Evolutionary conservation across 2,797 vertebrate genomes (phyloP).

Genomic region (Otolemur crassicaudatus): DNA sequence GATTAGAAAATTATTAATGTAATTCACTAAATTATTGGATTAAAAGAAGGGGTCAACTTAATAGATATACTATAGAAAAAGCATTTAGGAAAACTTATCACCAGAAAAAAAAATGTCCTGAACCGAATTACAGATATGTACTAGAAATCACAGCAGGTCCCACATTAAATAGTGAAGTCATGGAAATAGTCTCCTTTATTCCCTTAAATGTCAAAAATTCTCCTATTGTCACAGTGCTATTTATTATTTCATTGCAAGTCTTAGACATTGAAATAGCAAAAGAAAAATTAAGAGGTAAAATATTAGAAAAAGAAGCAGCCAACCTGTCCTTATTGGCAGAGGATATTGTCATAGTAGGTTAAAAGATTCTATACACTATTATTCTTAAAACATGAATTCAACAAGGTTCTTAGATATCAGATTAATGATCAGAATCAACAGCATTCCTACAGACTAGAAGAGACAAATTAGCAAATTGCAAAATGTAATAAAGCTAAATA

Average conservation of each 20-base stretch:
- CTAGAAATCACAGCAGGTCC: neutral
- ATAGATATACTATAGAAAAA: neutral
- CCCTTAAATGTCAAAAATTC: neutral
- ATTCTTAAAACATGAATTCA: neutral
- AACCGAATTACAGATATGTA: accelerated
- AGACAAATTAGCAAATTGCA: neutral
- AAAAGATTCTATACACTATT: neutral
- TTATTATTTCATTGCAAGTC: neutral
- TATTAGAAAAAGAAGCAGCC: neutral
- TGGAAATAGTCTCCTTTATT: neutral
- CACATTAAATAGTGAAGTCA: neutral
- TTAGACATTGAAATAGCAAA: neutral
- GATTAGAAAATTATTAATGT: neutral
- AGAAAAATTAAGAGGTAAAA: neutral
- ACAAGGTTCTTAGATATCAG: neutral
- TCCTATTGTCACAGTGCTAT: neutral
- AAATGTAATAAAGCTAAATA: too few relatives aligned
- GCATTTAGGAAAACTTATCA: neutral
- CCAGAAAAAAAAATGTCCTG: neutral
- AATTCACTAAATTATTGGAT: neutral
- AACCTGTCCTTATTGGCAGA: neutral
- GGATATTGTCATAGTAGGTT: neutral
- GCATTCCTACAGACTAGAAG: neutral
- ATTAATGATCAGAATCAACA: neutral
- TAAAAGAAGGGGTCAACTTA: neutral